Conservation (phyloP, 1,140 invertebrate species). For the Ceratoteleas bidentatus region DNA sequence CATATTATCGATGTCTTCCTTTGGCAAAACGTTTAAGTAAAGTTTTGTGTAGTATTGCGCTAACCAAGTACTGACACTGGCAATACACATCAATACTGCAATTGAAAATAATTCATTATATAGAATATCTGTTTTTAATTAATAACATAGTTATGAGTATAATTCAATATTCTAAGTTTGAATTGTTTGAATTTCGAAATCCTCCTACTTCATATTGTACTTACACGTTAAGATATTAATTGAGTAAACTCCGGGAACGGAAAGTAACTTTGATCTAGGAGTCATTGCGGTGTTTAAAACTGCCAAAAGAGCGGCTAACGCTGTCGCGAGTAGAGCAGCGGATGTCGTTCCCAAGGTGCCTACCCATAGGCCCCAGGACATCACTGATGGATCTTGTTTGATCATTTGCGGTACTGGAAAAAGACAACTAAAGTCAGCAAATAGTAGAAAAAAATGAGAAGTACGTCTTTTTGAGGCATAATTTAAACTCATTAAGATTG, state of each 20-base stretch:
- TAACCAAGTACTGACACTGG: conserved; percentile 87
- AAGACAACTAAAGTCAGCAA: not conserved
- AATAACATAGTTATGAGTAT: too few species aligned
- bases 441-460: too few species aligned
- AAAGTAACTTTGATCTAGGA: conserved; percentile 87
- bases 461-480: too few species aligned
- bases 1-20: conserved; percentile 87
- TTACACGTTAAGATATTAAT: conserved; percentile 90
- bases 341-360: too few species aligned
- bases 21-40: conserved; percentile 88
- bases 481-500: too few species aligned
- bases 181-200: not conserved
- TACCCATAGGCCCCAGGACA: too few species aligned
- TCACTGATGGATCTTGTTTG: conserved; percentile 83
- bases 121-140: not conserved
- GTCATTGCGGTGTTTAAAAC: conserved; percentile 89
- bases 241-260: conserved; percentile 89
- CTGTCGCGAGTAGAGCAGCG: conserved; percentile 85
- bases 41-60: conserved; percentile 88
- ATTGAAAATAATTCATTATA: not conserved
- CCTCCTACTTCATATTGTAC: too few species aligned
- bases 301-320: conserved; percentile 87
- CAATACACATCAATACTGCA: conserved; percentile 86
- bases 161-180: too few species aligned
- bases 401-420: conserved; percentile 84